Percentiles rank a stretch among this genome's conserved stretches.
Evolutionary conservation across 1,140 invertebrate genomes (phyloP).

Genomic region (Spodoptera litura): DNA sequence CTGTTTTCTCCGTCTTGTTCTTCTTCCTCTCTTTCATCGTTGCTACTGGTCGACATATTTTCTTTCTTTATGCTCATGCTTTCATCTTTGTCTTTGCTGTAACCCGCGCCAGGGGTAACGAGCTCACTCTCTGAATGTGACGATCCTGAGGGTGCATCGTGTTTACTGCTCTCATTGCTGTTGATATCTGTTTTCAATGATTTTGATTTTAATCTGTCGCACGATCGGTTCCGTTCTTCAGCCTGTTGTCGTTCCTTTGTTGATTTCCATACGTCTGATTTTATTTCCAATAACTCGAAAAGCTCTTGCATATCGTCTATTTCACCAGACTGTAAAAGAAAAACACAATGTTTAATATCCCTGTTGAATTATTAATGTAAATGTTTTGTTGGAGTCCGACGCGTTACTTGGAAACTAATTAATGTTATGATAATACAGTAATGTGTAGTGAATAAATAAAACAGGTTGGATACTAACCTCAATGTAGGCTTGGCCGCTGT

Average conservation of each 20-base stretch:
- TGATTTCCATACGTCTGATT: conserved; percentile 91
- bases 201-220: conserved; percentile 86
- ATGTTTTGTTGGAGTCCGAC: background rate
- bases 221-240: conserved; percentile 83
- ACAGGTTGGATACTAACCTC: conserved; percentile 86
- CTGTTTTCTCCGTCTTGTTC: conserved; percentile 85
- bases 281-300: conserved; percentile 93
- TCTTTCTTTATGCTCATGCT: conserved; percentile 83
- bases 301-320: conserved; percentile 93
- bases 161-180: conserved; percentile 88
- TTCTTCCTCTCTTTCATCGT: conserved; percentile 84
- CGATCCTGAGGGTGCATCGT: conserved; percentile 81
- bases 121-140: conserved; percentile 84
- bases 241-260: conserved; percentile 86
- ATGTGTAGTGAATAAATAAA: conserved; percentile 34
- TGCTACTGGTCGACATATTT: conserved; percentile 85
- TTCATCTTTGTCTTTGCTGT: conserved; percentile 80
- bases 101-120: conserved; percentile 80
- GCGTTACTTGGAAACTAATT: conserved; percentile 31
- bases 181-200: conserved; percentile 87
- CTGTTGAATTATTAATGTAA: conserved; percentile 38
- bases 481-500: conserved; percentile 93
- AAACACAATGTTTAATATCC: conserved; percentile 10
- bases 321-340: conserved; percentile 90
- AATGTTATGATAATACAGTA: conserved; percentile 32